Evolutionary conservation across 1,140 invertebrate species (phyloP), one percentile per base, ranked within the genome.

Genomic region (Drosophila pandora): DNA sequence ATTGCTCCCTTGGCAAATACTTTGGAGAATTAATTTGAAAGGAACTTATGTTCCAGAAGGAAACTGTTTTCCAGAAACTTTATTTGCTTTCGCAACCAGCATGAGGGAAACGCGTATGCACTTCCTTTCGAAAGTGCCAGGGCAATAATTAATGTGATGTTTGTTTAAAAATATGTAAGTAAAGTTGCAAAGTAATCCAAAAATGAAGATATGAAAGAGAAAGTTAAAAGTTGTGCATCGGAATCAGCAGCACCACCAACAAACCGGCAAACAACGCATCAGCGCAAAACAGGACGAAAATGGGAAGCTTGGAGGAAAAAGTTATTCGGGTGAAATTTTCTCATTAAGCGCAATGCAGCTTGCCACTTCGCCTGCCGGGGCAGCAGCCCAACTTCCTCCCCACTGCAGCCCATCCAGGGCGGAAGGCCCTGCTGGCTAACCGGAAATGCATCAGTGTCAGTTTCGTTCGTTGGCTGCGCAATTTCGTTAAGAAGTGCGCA

Each of bases 401-500:
- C 12, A 3, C 23, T 28, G 25, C 25, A 28, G 7, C 23, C 41
- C 49, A 39, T 60, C 9, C 10, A 12, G 34, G 34, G 6, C n/a
- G 17, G 17, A 13, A 43, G 50, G 73, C 58, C 47, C 63, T 69
- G 47, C 62, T 56, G 62, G 75, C 59, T 74, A 79, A 76, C 68
- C 82, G 82, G 83, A 87, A 87, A 87, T 88, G 82, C 82, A 87
- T 87, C 82, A 87, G 82, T 87, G 82, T 87, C 82, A 87, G 82
- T 87, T 79, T 76, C 65, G 71, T 57, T 63, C 72, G 75, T 47
- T 37, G 43, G 71, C 43, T 37, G 49, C 60, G 71, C 71, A 85
- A 81, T 81, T 90, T 90, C 81, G 69, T 81, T 78, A 90, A 85
- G 85, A 89, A 88, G 80, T 90, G 85, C 81, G 75, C 81, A 90